Conservation (phyloP, 2,797 vertebrate genomes). For the Galagoides demidoff region DNA sequence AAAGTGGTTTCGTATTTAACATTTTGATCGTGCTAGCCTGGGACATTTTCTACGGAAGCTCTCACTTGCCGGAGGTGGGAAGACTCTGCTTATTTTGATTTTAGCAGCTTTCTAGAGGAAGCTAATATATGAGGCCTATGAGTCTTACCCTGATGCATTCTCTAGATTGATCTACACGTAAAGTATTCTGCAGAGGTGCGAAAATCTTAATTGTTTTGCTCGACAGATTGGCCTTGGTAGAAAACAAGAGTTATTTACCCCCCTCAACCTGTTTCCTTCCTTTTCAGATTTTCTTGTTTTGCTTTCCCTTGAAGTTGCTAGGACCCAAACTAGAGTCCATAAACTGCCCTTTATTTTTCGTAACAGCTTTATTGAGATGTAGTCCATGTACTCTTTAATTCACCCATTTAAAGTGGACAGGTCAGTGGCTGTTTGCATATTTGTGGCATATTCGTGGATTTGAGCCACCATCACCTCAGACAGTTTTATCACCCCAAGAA, state of each 20-base stretch:
- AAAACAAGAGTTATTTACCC: constrained; percentile 54
- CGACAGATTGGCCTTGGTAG: constrained; percentile 58
- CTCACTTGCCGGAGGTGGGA: not conserved
- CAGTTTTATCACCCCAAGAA: not conserved
- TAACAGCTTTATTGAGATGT: not conserved
- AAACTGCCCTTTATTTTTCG: not conserved
- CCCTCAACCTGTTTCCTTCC: constrained; percentile 32
- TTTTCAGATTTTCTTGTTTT: constrained; percentile 40
- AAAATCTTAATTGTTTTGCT: constrained; percentile 63
- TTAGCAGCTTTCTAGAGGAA: not conserved
- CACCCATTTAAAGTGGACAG: not conserved
- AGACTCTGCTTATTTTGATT: constrained; percentile 1
- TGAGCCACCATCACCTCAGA: not conserved
- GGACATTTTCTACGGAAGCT: constrained; percentile 23
- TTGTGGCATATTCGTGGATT: not conserved
- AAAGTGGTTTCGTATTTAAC: constrained; percentile 57
- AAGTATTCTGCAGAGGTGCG: constrained; percentile 61
- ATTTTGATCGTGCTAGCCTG: constrained; percentile 58
- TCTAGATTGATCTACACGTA: constrained; percentile 64
- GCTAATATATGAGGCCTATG: not conserved
- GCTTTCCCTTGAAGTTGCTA: not conserved
- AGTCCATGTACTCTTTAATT: not conserved
- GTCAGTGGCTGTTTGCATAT: not conserved
- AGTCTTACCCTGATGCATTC: not conserved
- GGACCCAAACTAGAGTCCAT: not conserved